Evolutionary conservation across 2,888 invertebrate genomes (phyloP).

Genomic region (Stenurella melanura): DNA sequence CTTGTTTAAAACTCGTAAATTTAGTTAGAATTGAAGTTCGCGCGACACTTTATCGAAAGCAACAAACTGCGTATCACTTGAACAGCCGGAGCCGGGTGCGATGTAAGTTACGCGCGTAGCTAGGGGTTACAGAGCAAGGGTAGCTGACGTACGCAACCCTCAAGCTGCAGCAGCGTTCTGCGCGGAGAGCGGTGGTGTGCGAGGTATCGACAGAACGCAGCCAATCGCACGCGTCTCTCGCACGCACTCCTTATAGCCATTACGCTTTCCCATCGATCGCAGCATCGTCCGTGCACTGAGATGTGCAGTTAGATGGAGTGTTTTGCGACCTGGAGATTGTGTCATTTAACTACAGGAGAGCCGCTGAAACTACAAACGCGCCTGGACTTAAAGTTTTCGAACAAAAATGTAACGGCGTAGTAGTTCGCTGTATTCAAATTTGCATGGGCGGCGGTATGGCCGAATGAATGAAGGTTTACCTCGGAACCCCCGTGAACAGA

Average conservation of each 20-base stretch:
- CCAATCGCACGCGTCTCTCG: slow-evolving; percentile 71
- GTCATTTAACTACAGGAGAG: slow-evolving; percentile 8
- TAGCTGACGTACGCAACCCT: slow-evolving; percentile 56
- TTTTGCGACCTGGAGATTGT: slow-evolving; percentile 53
- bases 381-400: background rate
- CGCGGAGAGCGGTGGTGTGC: slow-evolving; percentile 54
- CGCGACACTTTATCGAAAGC: slow-evolving; percentile 42
- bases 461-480: too few species aligned
- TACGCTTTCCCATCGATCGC: slow-evolving; percentile 70
- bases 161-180: slow-evolving; percentile 67
- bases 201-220: slow-evolving; percentile 67
- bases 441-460: too few species aligned
- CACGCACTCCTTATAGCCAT: slow-evolving; percentile 73
- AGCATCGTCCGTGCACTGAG: slow-evolving; percentile 55
- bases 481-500: too few species aligned
- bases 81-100: slow-evolving; percentile 44
- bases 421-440: too few species aligned
- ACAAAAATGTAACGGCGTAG: background rate
- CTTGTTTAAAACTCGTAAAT: slow-evolving; percentile 40
- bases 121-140: slow-evolving; percentile 53
- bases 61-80: slow-evolving; percentile 45
- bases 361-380: background rate
- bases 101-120: slow-evolving; percentile 53
- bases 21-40: slow-evolving; percentile 34
- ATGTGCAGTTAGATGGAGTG: slow-evolving; percentile 62